Evolutionary conservation across 2,797 vertebrate genomes (phyloP), one percentile per base, ranked within the genome.

Genomic region (Chrysocyon brachyurus): DNA sequence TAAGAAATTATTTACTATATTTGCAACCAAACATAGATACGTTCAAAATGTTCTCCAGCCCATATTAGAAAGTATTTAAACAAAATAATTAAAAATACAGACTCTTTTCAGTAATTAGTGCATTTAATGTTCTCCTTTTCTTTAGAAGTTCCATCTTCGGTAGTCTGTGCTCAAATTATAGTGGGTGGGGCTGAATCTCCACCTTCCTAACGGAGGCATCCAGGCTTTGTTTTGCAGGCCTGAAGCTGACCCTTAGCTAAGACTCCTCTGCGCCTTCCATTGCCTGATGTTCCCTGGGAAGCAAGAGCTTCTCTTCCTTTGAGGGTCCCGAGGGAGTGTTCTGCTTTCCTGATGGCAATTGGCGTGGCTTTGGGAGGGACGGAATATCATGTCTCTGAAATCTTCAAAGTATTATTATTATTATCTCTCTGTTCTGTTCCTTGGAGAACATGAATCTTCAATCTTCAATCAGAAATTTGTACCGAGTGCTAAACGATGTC

Each of bases 381-480:
- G 26, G 14, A 73, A 54, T 33, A 19, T 19, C 2, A n/a, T 26
- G 19, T 21, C 26, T 83, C 36, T 77, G 78, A 84, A 57, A 59
- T 59, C 22, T 5, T 46, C 6, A 3, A 79, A 31, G 4, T 33
- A 49, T 49, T 49, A 46, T 59, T 46, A 46, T 46, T 49, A 33
- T 31, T 10, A 36, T 75, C 73, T 52, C 26, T 46, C 59, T n/a
- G 10, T n/a, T 52, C 19, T 4, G 1, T 57, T 59, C 14, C 68
- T 57, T 94, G 26, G 57, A 77, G 49, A 81, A 91, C 7, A 66
- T 26, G 59, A n/a, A 75, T n/a, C 94, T 98, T 97, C 14, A 98
- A 85, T 73, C 97, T 96, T 94, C 98, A 98, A 77, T 98, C 97
- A 82, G 97, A 98, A 95, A n/a, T 33, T 68, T 19, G 33, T 33